Percentiles rank a stretch among this genome's conserved stretches.
Evolutionary conservation across 2,888 invertebrate genomes (phyloP).

Genomic region (Synanthedon tipuliformis): DNA sequence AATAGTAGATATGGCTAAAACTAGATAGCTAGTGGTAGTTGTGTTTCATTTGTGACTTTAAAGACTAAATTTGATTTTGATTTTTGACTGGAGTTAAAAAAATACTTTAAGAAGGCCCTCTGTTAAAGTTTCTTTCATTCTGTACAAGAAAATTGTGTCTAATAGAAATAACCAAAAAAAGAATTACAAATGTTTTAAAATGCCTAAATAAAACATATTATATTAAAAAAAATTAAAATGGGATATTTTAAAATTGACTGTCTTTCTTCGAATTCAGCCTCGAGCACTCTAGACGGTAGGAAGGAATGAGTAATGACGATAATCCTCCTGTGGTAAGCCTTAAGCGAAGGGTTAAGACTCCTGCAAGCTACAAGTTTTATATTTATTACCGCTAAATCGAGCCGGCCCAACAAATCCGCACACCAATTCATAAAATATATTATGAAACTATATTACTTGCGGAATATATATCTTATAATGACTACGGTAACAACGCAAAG

Average conservation of each 20-base stretch:
- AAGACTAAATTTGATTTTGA: too few relatives aligned
- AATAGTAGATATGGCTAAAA: too few relatives aligned
- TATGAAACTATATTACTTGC: background rate
- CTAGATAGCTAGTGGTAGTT: too few relatives aligned
- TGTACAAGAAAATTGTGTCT: background rate
- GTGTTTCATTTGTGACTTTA: too few relatives aligned
- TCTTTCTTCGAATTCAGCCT: constrained; percentile 25
- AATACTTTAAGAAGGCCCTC: too few relatives aligned
- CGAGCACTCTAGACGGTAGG: constrained; percentile 55
- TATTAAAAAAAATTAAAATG: background rate
- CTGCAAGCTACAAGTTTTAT: constrained; percentile 50
- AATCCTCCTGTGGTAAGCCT: constrained; percentile 66
- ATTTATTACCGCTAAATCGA: constrained; percentile 55
- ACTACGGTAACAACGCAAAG: too few relatives aligned
- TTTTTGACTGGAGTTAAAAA: too few relatives aligned
- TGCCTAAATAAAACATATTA: background rate
- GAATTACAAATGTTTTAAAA: background rate
- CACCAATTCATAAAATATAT: constrained; percentile 19
- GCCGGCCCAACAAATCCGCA: constrained; percentile 34
- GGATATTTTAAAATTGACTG: background rate
- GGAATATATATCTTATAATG: background rate
- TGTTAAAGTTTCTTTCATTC: too few relatives aligned
- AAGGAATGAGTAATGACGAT: constrained; percentile 64
- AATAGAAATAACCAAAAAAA: background rate
- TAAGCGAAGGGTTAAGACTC: constrained; percentile 64